Evolutionary conservation across 2,888 invertebrate genomes (phyloP).

Genomic region (Laothoe populi): DNA sequence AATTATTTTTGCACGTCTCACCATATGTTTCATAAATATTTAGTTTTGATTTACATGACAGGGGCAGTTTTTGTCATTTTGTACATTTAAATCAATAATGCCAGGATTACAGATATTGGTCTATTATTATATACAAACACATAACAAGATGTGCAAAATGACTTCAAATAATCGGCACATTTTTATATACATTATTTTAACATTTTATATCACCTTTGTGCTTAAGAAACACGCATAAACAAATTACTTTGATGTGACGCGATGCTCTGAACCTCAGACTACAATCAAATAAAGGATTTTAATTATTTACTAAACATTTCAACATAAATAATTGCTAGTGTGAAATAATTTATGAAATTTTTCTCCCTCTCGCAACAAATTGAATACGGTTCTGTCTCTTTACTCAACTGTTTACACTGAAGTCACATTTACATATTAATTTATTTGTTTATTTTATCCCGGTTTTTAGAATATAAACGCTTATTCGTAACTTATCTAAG

Average conservation of each 20-base stretch:
- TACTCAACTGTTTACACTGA: not conserved
- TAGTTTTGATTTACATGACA: too few relatives aligned
- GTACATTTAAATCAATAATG: too few relatives aligned
- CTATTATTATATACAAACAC: too few relatives aligned
- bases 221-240: not conserved
- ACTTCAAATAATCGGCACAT: too few relatives aligned
- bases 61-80: too few relatives aligned
- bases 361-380: not conserved
- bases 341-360: not conserved
- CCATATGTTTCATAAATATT: too few relatives aligned
- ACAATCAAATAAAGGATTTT: not conserved
- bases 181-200: not conserved
- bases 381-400: not conserved
- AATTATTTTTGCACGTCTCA: too few relatives aligned
- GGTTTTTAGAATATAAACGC: not conserved
- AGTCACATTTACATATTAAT: too few relatives aligned
- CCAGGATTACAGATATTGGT: too few relatives aligned
- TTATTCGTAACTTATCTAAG: conserved; percentile 10
- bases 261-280: not conserved
- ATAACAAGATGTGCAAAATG: too few relatives aligned
- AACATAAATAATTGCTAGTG: not conserved
- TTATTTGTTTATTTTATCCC: not conserved
- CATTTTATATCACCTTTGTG: not conserved
- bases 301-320: not conserved
- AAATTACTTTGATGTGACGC: conserved; percentile 11